Evolutionary conservation across 2,888 invertebrate genomes (phyloP).

Genomic region (Polydrusus pterygomalis): DNA sequence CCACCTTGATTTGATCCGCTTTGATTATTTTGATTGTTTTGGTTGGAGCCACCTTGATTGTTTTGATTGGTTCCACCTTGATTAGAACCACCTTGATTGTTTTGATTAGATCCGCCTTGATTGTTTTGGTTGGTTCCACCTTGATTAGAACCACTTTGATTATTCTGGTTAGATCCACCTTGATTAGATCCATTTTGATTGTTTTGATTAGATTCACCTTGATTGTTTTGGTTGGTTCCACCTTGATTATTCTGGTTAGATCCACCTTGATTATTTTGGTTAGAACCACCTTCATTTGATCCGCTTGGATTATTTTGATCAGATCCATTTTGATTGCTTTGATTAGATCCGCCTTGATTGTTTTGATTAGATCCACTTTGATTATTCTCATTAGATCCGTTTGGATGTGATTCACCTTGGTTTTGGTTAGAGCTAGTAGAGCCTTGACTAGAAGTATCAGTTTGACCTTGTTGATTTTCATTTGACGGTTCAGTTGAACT

Average conservation of each 20-base stretch:
- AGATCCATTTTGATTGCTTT: conserved; percentile 38
- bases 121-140: conserved; percentile 43
- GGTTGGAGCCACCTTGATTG: conserved; percentile 40
- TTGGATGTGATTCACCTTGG: conserved; percentile 45
- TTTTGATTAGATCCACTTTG: conserved; percentile 44
- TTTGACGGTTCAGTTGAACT: conserved; percentile 21
- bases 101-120: conserved; percentile 49
- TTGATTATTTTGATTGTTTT: conserved; percentile 52
- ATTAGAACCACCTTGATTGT: conserved; percentile 42
- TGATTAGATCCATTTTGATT: conserved; percentile 51
- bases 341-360: conserved; percentile 37
- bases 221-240: conserved; percentile 33
- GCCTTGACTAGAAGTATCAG: not conserved
- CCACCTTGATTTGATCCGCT: conserved; percentile 24
- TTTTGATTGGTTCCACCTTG: conserved; percentile 43
- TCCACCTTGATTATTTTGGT: conserved; percentile 47
- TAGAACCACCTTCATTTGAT: conserved; percentile 46
- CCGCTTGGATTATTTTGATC: conserved; percentile 23
- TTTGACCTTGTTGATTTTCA: conserved; percentile 40
- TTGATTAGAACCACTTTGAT: conserved; percentile 55
- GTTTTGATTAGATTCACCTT: conserved; percentile 32
- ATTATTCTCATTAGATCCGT: conserved; percentile 38
- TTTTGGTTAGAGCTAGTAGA: conserved; percentile 52
- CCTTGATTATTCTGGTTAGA: conserved; percentile 49
- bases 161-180: conserved; percentile 50